Evolutionary conservation across 2,113 vertebrate species (phyloP).

Genomic region (Forbesichthys papilliferus): DNA sequence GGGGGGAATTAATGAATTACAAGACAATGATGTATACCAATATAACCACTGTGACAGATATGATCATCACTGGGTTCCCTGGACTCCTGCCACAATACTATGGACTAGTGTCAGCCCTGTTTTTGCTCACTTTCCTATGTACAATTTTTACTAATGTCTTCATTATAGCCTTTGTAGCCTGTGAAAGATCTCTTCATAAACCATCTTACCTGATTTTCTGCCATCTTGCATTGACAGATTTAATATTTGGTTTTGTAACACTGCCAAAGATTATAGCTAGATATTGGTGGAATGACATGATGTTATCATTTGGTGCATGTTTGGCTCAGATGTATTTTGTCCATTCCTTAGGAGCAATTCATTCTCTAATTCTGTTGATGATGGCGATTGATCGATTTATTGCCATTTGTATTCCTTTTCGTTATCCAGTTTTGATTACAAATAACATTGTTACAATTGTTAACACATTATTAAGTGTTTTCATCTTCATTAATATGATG

Average conservation of each 20-base stretch:
- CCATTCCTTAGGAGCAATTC: conserved; percentile 61
- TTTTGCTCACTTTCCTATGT: conserved; percentile 29
- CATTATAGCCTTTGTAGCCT: conserved; percentile 29
- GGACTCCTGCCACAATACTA: conserved; percentile 32
- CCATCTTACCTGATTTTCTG: conserved; percentile 72
- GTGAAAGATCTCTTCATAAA: conserved; percentile 65
- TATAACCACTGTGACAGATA: background rate
- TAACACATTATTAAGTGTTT: conserved; percentile 55
- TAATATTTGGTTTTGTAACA: conserved; percentile 63
- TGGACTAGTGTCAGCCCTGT: background rate
- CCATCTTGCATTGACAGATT: conserved; percentile 70
- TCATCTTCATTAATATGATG: conserved; percentile 39
- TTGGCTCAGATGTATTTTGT: conserved; percentile 72
- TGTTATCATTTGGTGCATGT: conserved; percentile 33
- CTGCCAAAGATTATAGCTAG: conserved; percentile 34
- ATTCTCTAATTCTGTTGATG: conserved; percentile 64
- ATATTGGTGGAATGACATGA: conserved; percentile 24
- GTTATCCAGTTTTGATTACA: conserved; percentile 57
- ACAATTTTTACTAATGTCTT: conserved; percentile 36
- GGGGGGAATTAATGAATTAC: background rate
- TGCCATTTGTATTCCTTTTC: conserved; percentile 63
- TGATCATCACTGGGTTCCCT: conserved; percentile 32
- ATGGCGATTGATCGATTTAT: conserved; percentile 73
- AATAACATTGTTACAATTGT: conserved; percentile 50
- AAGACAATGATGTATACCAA: background rate